Base-by-base conservation (phyloP, 1,140 invertebrate genomes). In the Euura lappo region DNA sequence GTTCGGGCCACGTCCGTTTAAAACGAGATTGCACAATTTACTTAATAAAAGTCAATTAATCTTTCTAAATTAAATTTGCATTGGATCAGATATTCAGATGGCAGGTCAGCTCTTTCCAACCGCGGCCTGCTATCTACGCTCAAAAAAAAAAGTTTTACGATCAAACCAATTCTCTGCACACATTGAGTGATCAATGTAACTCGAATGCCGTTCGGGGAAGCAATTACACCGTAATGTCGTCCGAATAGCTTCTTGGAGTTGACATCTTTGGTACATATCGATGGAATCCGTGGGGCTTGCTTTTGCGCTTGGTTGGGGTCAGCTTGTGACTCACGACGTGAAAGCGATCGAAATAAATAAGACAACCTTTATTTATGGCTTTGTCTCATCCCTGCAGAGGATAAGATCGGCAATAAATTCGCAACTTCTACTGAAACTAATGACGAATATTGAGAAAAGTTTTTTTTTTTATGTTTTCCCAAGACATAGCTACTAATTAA, bases 51-150 rank as follows among this genome's bases (percentile, higher is more conserved):
- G 13, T 60, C 51, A 60, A 60, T 60, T n/a, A 60, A n/a, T n/a
- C 51, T 60, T 60, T 60, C 51, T 60, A 60, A 60, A 60, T 60
- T 60, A 60, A 60, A 60, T 60, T 60, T 60, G 51, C 51, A 60
- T 60, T n/a, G 28, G 51, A 60, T 60, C 3, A 60, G 51, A 60
- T 10, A n/a, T n/a, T n/a, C n/a, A n/a, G 28, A 28, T 28, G 28
- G 28, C 28, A 28, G 28, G 28, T 28, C 28, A 28, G 28, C 28
- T 28, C 28, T 28, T 28, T 28, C 28, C 28, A 28, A 28, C 28
- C 28, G 28, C 28, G 28, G 28, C 28, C 28, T 28, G 28, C 28
- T 28, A 28, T 28, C 28, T 28, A 28, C 28, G 28, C 28, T 28
- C 0, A 28, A 28, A 28, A 28, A 28, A 28, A 28, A 28, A 28